These are phyloP conservation scores for Machimus rusticus DNA, from an alignment of 2,888 invertebrate genomes.

Conservation along the genomic window DNA sequence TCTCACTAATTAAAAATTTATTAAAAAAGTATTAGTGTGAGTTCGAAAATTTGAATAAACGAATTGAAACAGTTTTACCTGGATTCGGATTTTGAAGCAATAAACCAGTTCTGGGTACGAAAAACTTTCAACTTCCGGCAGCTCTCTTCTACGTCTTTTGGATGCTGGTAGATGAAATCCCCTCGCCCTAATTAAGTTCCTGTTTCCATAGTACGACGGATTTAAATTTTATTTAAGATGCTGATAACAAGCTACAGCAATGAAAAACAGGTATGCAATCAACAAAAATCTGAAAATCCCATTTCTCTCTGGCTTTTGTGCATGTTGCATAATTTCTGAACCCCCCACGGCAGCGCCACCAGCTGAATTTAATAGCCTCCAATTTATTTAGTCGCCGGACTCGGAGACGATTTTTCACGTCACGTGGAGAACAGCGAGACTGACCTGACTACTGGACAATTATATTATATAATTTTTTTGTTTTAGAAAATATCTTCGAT, in stretches of 20 bases:
- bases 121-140: not conserved
- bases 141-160: not conserved
- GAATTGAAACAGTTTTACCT: not conserved
- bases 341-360: not conserved
- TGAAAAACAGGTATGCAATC: conserved; percentile 19
- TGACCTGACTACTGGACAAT: not conserved
- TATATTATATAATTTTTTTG: not conserved
- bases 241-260: conserved; percentile 30
- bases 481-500: not conserved
- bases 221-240: conserved; percentile 6
- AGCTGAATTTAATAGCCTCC: not conserved
- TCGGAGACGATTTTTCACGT: not conserved
- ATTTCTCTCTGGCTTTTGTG: not conserved
- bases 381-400: not conserved
- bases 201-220: not conserved
- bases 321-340: not conserved
- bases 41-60: not conserved
- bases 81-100: not conserved
- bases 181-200: not conserved
- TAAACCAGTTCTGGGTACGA: not conserved
- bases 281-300: not conserved
- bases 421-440: not conserved
- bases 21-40: not conserved
- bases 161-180: not conserved
- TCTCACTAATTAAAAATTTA: not conserved